A percentile compares a stretch with the other conserved stretches of the same genome.
Conservation (phyloP, 2,113 vertebrate genomes). For the Symphodus melops region DNA sequence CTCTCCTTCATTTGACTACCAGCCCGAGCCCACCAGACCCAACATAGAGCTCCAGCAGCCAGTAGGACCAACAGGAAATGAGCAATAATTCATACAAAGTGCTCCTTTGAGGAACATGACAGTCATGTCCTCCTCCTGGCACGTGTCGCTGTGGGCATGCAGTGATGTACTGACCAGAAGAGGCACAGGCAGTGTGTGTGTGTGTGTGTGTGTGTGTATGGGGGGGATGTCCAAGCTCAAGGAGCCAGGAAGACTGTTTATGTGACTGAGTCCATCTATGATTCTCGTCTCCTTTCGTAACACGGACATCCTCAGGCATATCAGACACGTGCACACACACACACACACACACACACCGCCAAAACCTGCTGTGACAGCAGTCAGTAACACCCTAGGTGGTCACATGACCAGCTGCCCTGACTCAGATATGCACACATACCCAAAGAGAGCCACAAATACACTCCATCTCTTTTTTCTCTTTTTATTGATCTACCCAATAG, state of each 20-base stretch:
- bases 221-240: constrained; percentile 29
- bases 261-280: constrained; percentile 55
- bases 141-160: constrained; percentile 42
- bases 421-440: constrained; percentile 33
- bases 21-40: constrained; percentile 11
- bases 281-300: constrained; percentile 61
- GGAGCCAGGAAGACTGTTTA: constrained; percentile 34
- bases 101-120: constrained; percentile 52
- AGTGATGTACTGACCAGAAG: constrained; percentile 52
- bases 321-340: neutral
- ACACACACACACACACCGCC: constrained; percentile 12
- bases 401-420: constrained; percentile 53
- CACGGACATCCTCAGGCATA: constrained; percentile 43
- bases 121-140: constrained; percentile 50
- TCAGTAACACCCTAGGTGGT: constrained; percentile 64
- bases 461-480: neutral
- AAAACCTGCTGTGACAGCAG: constrained; percentile 67
- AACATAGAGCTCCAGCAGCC: constrained; percentile 15
- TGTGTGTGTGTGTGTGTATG: no score
- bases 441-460: neutral
- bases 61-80: constrained; percentile 51
- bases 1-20: constrained; percentile 17
- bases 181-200: constrained; percentile 18
- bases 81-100: constrained; percentile 62
- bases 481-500: constrained; percentile 12